Percentiles rank a stretch among this genome's conserved stretches.
Conservation (phyloP, 2,888 invertebrate species). For the Drosophila mimica region DNA sequence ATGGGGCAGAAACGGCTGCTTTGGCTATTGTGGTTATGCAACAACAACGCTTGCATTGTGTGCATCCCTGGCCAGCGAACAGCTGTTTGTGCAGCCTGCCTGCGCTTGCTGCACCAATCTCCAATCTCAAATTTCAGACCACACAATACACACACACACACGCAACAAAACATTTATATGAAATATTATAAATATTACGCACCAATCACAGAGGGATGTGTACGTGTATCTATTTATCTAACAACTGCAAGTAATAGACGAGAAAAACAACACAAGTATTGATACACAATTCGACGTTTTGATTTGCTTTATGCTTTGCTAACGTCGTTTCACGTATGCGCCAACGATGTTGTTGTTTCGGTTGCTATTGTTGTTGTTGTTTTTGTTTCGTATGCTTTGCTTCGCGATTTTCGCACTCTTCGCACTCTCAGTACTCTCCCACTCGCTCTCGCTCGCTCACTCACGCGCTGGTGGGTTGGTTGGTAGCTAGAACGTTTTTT, state of each 20-base stretch:
- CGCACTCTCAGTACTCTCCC: slow-evolving; percentile 43
- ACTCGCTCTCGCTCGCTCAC: slow-evolving; percentile 63
- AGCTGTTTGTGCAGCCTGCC: slow-evolving; percentile 58
- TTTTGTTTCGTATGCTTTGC: slow-evolving; percentile 68
- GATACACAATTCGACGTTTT: slow-evolving; percentile 62
- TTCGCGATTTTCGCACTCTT: slow-evolving; percentile 65
- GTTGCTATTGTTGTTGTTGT: slow-evolving; percentile 63
- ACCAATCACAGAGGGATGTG: slow-evolving; percentile 54
- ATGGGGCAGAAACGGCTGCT: background rate
- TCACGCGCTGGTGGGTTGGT: slow-evolving; percentile 60
- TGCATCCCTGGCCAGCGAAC: slow-evolving; percentile 55
- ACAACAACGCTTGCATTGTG: slow-evolving; percentile 43
- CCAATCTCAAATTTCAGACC: slow-evolving; percentile 53
- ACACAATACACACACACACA: slow-evolving; percentile 18
- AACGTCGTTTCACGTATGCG: slow-evolving; percentile 58
- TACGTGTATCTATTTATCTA: slow-evolving; percentile 21
- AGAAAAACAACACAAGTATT: slow-evolving; percentile 56
- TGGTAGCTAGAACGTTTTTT: slow-evolving; percentile 62
- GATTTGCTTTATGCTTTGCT: slow-evolving; percentile 53
- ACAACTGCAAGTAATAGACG: slow-evolving; percentile 37
- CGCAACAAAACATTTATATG: background rate
- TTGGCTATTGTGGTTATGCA: slow-evolving; percentile 49
- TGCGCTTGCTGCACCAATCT: slow-evolving; percentile 31
- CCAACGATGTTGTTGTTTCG: slow-evolving; percentile 61
- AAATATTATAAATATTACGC: slow-evolving; percentile 39